Conservation (phyloP, 2,113 vertebrate species). For the Misgurnus anguillicaudatus region DNA sequence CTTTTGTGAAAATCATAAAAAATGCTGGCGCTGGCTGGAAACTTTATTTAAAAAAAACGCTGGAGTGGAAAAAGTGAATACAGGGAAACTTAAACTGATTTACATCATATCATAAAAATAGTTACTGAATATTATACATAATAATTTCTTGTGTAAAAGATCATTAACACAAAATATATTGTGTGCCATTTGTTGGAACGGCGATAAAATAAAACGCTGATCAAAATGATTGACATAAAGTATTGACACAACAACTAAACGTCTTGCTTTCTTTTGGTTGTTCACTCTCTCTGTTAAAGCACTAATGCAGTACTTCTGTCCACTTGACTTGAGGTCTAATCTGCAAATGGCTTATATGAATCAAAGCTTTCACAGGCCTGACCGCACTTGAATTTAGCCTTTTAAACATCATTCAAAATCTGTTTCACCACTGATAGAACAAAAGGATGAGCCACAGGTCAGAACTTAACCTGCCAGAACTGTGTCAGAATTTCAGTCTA, state of each 20-base stretch:
- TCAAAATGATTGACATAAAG: slow-evolving; percentile 5
- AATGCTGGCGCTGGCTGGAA: no score
- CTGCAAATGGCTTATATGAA: slow-evolving; percentile 38
- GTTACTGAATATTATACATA: no score
- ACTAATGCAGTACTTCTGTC: slow-evolving; percentile 26
- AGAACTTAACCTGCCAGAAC: not conserved
- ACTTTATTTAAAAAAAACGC: no score
- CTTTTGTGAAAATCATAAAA: no score
- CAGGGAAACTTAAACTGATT: no score
- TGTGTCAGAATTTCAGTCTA: not conserved
- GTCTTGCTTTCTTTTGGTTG: no score
- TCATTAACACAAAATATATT: not conserved
- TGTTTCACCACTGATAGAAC: slow-evolving; percentile 11
- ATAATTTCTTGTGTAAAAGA: no score
- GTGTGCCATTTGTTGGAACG: not conserved
- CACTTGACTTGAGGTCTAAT: slow-evolving; percentile 31
- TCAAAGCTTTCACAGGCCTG: slow-evolving; percentile 35
- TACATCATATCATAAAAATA: no score
- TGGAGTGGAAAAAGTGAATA: no score
- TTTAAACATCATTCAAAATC: slow-evolving; percentile 9
- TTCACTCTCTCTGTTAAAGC: slow-evolving; percentile 3
- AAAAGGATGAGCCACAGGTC: not conserved
- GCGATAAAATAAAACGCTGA: not conserved
- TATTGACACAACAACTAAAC: not conserved
- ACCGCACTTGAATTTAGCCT: slow-evolving; percentile 17